Conservation (phyloP, 2,888 invertebrate genomes). For the Dolomedes plantarius region DNA sequence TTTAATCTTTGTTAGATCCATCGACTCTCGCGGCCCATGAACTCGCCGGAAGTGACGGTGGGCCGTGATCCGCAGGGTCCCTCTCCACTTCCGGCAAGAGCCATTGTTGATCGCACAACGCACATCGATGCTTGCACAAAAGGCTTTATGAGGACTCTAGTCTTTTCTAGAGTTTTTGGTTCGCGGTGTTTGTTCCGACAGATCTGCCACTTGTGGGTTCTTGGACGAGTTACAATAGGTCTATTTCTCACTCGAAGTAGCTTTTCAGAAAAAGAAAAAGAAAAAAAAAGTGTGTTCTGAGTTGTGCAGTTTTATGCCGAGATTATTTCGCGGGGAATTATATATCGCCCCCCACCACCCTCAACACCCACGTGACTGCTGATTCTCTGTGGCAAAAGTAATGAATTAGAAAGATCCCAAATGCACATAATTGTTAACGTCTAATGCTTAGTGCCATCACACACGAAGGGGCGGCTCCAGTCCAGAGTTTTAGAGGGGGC, state of each 20-base stretch:
- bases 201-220: slow-evolving; percentile 14
- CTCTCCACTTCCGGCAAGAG: slow-evolving; percentile 7
- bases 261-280: background rate
- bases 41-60: slow-evolving; percentile 15
- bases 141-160: background rate
- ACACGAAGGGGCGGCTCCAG: no score
- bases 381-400: no score
- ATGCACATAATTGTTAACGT: no score
- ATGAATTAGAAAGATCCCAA: no score
- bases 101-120: slow-evolving; percentile 11
- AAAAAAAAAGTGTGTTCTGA: no score
- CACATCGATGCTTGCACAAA: background rate
- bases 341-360: no score
- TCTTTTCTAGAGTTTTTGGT: background rate
- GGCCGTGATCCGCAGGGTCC: slow-evolving; percentile 10
- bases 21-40: background rate
- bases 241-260: background rate
- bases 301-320: no score
- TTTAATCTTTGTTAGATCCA: slow-evolving; percentile 17
- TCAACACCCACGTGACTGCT: no score
- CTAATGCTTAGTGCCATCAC: no score
- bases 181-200: slow-evolving; percentile 3
- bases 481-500: no score
- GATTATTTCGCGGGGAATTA: no score
- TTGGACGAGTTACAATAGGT: background rate